These are phyloP conservation scores for Gari tellinella DNA, from an alignment of 2,888 invertebrate species.

Conservation along the genomic window DNA sequence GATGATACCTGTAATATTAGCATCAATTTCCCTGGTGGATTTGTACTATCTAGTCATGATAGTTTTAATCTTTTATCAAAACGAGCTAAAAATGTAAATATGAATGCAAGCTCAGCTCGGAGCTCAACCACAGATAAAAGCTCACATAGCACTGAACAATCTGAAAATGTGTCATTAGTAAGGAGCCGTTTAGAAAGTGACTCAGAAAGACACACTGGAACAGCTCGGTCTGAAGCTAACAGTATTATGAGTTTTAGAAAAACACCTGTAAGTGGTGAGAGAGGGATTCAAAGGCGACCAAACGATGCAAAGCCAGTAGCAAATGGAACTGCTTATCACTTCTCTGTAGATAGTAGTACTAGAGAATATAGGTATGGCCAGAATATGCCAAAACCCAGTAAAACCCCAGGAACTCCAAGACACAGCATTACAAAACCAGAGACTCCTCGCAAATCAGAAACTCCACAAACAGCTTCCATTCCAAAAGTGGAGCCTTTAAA, in stretches of 20 bases:
- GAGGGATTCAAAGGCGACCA: conserved; percentile 4
- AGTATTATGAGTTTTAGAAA: conserved; percentile 2
- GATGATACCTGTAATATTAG: conserved; percentile 62
- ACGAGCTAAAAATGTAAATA: conserved; percentile 14
- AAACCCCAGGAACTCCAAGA: conserved; percentile 42
- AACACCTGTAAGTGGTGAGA: conserved; percentile 21
- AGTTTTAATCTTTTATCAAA: conserved; percentile 27
- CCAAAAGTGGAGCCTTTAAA: conserved; percentile 74
- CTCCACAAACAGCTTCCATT: conserved; percentile 15
- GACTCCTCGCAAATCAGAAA: conserved; percentile 4
- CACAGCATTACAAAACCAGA: conserved; percentile 49
- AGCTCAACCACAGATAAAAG: conserved; percentile 26
- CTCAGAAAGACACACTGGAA: conserved; percentile 4
- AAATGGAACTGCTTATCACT: conserved; percentile 34
- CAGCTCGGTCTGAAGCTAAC: not conserved
- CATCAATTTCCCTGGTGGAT: conserved; percentile 70
- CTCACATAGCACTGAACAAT: conserved; percentile 29
- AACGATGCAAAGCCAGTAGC: conserved; percentile 15
- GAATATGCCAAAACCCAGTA: conserved; percentile 19
- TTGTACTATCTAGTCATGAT: conserved; percentile 49
- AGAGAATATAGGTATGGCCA: conserved; percentile 21
- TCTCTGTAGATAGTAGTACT: conserved; percentile 17
- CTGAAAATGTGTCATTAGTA: conserved; percentile 34
- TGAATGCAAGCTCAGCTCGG: conserved; percentile 19
- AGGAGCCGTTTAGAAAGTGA: conserved; percentile 25